Conservation (phyloP, 2,113 vertebrate species). For the Nycticebus coucang region DNA sequence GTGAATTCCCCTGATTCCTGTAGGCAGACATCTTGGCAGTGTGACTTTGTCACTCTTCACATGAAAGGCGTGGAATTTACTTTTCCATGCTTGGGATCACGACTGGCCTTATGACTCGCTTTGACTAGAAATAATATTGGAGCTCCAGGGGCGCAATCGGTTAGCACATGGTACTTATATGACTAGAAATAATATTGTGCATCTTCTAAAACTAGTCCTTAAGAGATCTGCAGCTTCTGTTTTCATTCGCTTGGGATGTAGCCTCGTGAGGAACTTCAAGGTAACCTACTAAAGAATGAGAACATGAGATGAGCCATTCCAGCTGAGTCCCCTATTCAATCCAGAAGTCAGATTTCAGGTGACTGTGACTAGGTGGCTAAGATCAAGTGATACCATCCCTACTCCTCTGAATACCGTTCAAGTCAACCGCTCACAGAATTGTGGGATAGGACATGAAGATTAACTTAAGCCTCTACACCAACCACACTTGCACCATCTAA, state of each 20-base stretch:
- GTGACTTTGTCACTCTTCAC: background rate
- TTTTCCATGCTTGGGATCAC: background rate
- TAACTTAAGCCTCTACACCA: background rate
- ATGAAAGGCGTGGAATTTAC: background rate
- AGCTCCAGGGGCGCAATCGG: too few species aligned
- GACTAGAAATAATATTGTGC: background rate
- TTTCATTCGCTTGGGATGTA: background rate
- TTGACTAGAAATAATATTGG: background rate
- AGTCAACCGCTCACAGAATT: background rate
- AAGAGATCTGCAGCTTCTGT: background rate
- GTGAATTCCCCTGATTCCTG: background rate
- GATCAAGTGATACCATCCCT: background rate
- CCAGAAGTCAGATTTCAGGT: background rate
- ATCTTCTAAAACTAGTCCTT: background rate
- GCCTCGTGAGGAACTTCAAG: background rate
- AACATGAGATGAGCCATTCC: background rate
- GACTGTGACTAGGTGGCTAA: background rate
- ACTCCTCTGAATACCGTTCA: background rate
- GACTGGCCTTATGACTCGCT: background rate
- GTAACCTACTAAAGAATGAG: background rate
- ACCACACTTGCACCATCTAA: background rate
- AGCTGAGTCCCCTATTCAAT: background rate
- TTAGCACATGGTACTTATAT: background rate
- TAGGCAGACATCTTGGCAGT: background rate
- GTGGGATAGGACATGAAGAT: background rate